Evolutionary conservation across 1,140 invertebrate species (phyloP).

Genomic region (Papilio aristodemus): DNA sequence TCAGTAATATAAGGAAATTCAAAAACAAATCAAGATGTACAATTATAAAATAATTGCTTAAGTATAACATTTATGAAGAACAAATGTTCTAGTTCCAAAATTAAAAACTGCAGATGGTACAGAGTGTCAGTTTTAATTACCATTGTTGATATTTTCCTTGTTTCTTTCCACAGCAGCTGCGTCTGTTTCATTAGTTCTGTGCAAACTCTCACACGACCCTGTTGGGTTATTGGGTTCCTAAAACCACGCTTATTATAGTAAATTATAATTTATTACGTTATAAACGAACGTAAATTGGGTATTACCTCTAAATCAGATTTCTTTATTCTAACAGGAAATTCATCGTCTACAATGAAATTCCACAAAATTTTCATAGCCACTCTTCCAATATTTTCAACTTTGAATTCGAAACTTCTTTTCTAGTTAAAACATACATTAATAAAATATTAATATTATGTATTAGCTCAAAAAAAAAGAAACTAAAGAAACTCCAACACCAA

Average conservation of each 20-base stretch:
- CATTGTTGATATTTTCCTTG: slow-evolving; percentile 18
- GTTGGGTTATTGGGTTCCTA: slow-evolving; percentile 1
- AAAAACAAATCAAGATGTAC: too few species aligned
- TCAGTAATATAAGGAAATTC: too few species aligned
- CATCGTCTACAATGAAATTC: slow-evolving; percentile 67
- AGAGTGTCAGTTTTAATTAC: slow-evolving; percentile 9
- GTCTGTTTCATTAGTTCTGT: slow-evolving; percentile 11
- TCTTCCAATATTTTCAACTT: slow-evolving; percentile 60
- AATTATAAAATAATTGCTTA: too few species aligned
- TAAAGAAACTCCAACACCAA: slow-evolving; percentile 19
- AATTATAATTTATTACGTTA: too few species aligned
- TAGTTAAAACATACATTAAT: slow-evolving; percentile 40
- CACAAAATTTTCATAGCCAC: slow-evolving; percentile 67
- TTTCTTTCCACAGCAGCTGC: slow-evolving; percentile 6
- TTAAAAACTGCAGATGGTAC: too few species aligned
- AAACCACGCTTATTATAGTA: not conserved
- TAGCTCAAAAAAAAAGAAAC: not conserved
- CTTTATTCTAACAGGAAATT: slow-evolving; percentile 62
- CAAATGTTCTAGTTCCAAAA: too few species aligned
- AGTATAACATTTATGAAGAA: too few species aligned
- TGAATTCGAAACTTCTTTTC: slow-evolving; percentile 60
- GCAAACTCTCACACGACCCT: slow-evolving; percentile 4
- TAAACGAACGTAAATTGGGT: not conserved
- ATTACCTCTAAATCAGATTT: slow-evolving; percentile 38
- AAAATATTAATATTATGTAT: not conserved